phyloP scores from a whole-genome alignment of 2,797 vertebrate species.

The Linurgus olivaceus region DNA sequence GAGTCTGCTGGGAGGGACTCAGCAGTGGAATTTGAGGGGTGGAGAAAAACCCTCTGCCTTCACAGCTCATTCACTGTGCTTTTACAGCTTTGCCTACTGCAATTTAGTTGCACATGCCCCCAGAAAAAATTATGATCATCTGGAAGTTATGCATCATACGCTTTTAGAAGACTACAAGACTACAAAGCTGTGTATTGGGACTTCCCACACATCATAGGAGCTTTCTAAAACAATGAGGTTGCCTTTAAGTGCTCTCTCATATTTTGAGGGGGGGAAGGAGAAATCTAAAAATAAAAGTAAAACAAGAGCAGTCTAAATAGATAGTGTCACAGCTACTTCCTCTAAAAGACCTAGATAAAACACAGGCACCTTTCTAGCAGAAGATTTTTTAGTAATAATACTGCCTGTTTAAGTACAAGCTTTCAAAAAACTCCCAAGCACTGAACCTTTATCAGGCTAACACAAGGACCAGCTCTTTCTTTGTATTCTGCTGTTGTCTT shows the following conservation, averaged over 20 bases:
- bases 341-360: constrained; percentile 33
- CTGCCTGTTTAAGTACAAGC: neutral
- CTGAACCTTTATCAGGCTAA: neutral
- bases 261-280: neutral
- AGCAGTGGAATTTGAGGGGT: neutral
- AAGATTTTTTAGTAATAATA: neutral
- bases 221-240: constrained; percentile 7
- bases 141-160: neutral
- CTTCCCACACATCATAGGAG: neutral
- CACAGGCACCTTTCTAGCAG: neutral
- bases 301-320: constrained; percentile 9
- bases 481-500: neutral
- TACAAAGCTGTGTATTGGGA: neutral
- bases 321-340: constrained; percentile 25
- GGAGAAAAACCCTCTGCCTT: neutral
- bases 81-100: neutral
- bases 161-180: neutral
- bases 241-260: neutral
- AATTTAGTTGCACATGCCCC: neutral
- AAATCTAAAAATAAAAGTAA: constrained; percentile 22
- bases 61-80: neutral
- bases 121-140: neutral
- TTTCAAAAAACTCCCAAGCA: neutral
- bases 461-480: neutral
- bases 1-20: neutral